Percentiles rank a stretch among this genome's conserved stretches.
These are phyloP conservation scores for Cotesia chilonis DNA, from an alignment of 1,140 invertebrate genomes.

Conservation along the genomic window DNA sequence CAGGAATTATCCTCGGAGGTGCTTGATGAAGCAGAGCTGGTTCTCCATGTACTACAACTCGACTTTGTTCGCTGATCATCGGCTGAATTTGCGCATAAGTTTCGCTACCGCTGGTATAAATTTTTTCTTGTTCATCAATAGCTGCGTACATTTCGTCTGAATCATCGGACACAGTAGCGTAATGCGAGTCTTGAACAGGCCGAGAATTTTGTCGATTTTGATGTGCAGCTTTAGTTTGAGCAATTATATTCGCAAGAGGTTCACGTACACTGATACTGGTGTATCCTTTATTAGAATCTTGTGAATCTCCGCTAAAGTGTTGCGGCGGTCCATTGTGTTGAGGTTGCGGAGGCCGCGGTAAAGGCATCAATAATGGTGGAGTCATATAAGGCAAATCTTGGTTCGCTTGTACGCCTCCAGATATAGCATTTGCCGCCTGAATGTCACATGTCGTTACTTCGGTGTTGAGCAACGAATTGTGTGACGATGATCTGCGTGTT, in stretches of 20 bases:
- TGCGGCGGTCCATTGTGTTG: slow-evolving; percentile 61
- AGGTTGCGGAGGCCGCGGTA: slow-evolving; percentile 55
- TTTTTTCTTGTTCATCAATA: slow-evolving; percentile 81
- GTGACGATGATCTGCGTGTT: slow-evolving; percentile 65
- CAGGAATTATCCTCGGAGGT: slow-evolving; percentile 40
- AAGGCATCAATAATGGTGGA: slow-evolving; percentile 73
- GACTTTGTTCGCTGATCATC: slow-evolving; percentile 64
- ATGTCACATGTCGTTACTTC: slow-evolving; percentile 64
- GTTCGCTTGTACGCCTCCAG: slow-evolving; percentile 83
- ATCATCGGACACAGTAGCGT: slow-evolving; percentile 85
- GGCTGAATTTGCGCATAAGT: slow-evolving; percentile 89
- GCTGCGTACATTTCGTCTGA: slow-evolving; percentile 91
- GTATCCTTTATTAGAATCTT: slow-evolving; percentile 84
- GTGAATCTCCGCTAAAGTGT: slow-evolving; percentile 86
- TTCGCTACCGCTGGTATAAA: slow-evolving; percentile 84
- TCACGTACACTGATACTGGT: slow-evolving; percentile 90
- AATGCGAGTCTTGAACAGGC: slow-evolving; percentile 74
- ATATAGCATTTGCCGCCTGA: slow-evolving; percentile 82
- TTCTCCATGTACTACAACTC: slow-evolving; percentile 62
- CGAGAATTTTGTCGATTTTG: slow-evolving; percentile 64
- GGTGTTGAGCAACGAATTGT: slow-evolving; percentile 57
- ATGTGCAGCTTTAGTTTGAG: slow-evolving; percentile 66
- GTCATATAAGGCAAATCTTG: slow-evolving; percentile 91
- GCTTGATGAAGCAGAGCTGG: slow-evolving; percentile 50
- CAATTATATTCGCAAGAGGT: slow-evolving; percentile 79